Percentiles rank a stretch among this genome's conserved stretches.
Conservation (phyloP, 2,797 vertebrate genomes). For the Poeciliopsis turneri region DNA sequence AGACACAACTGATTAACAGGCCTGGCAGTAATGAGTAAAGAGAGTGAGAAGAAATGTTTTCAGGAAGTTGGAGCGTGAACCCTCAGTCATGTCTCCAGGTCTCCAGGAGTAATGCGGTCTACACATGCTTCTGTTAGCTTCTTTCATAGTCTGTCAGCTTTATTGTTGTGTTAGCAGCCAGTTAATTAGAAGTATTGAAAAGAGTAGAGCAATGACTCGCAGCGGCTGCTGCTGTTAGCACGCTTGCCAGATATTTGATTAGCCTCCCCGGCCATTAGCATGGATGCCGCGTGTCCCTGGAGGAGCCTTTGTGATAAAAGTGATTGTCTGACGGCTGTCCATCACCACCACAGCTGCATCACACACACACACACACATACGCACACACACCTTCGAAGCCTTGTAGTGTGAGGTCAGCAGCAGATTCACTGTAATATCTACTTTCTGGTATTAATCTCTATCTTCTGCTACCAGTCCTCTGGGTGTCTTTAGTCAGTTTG, state of each 20-base stretch:
- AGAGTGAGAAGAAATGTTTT: not conserved
- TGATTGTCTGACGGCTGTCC: slow-evolving; percentile 33
- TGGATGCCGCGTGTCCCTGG: slow-evolving; percentile 50
- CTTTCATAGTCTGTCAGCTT: slow-evolving; percentile 29
- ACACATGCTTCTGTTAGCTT: slow-evolving; percentile 6
- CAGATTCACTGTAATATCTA: slow-evolving; percentile 41
- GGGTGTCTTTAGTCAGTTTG: slow-evolving; percentile 79
- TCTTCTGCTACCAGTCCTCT: slow-evolving; percentile 73
- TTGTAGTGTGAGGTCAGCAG: not conserved
- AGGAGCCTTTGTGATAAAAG: slow-evolving; percentile 56
- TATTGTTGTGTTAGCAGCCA: slow-evolving; percentile 28
- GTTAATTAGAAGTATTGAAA: slow-evolving; percentile 51
- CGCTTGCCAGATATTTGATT: slow-evolving; percentile 69
- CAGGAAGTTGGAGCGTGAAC: slow-evolving; percentile 14
- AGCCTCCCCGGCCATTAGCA: slow-evolving; percentile 56
- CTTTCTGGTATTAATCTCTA: slow-evolving; percentile 61
- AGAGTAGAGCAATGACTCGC: slow-evolving; percentile 32
- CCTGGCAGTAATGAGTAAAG: slow-evolving; percentile 66
- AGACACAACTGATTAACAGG: slow-evolving; percentile 69
- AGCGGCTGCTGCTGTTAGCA: slow-evolving; percentile 38
- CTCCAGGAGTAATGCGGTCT: not conserved
- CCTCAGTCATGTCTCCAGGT: not conserved
- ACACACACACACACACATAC: not conserved
- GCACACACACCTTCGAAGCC: not conserved
- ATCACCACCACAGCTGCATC: slow-evolving; percentile 17